Evolutionary conservation across 2,113 vertebrate genomes (phyloP).

Genomic region (Megaceryle maxima): DNA sequence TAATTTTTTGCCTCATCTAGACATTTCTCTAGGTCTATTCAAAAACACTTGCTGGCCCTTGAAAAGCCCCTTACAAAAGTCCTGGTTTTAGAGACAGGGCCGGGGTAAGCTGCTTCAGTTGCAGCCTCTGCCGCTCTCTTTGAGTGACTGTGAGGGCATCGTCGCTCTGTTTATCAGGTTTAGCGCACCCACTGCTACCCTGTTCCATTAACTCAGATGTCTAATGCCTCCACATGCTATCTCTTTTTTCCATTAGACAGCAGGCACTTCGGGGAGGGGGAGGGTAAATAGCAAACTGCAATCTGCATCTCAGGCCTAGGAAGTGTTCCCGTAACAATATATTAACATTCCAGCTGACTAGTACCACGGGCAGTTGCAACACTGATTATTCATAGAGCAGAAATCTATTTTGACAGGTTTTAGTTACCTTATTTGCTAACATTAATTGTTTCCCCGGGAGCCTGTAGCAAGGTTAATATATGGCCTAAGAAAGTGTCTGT

Average conservation of each 20-base stretch:
- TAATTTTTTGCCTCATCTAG: not conserved
- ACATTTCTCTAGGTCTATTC: not conserved
- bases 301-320: not conserved
- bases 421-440: not conserved
- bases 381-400: not conserved
- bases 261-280: not conserved
- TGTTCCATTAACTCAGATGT: not conserved
- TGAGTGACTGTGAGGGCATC: not conserved
- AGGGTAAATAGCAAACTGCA: not conserved
- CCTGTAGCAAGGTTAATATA: not conserved
- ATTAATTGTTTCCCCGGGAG: not conserved
- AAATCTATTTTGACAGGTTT: not conserved
- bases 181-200: not conserved
- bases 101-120: not conserved
- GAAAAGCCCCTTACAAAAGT: not conserved
- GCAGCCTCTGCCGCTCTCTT: not conserved
- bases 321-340: not conserved
- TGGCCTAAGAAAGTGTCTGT: not conserved
- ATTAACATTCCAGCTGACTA: not conserved
- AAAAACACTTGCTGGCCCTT: not conserved
- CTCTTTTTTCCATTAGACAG: not conserved
- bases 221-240: rapidly evolving
- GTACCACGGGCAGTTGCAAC: not conserved
- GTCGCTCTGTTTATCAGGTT: not conserved
- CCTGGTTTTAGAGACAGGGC: not conserved